A percentile compares a stretch with the other conserved stretches of the same genome.
Conservation (phyloP, 1,140 invertebrate species). For the Euglossa dilemma region DNA sequence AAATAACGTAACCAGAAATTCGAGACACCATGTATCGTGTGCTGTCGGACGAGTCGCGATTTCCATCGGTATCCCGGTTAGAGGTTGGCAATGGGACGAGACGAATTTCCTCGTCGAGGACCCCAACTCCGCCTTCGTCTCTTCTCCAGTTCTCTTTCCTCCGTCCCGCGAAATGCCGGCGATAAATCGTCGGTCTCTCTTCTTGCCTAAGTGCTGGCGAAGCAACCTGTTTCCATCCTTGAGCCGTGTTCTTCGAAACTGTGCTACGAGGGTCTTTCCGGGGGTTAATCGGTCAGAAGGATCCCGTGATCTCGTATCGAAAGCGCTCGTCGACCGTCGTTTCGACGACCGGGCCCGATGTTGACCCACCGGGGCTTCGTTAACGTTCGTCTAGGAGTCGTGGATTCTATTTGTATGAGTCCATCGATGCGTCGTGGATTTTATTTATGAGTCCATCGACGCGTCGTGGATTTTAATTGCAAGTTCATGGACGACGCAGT, state of each 20-base stretch:
- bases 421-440: too few species aligned
- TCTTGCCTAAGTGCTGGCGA: conserved; percentile 9
- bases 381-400: too few species aligned
- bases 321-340: not conserved
- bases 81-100: conserved; percentile 41
- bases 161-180: not conserved
- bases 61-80: conserved; percentile 44
- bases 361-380: too few species aligned
- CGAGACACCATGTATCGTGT: not conserved
- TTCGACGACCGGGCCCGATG: too few species aligned
- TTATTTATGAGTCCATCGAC: too few species aligned
- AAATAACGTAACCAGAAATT: not conserved
- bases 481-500: too few species aligned
- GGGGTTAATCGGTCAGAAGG: not conserved
- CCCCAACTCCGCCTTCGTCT: conserved; percentile 3
- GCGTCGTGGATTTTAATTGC: too few species aligned
- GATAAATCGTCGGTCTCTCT: conserved; percentile 37
- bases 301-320: not conserved
- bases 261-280: not conserved
- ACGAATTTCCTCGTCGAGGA: conserved; percentile 25
- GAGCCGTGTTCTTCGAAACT: not conserved
- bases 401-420: too few species aligned
- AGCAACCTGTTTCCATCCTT: conserved; percentile 20
- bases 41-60: conserved; percentile 15
- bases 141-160: not conserved